phyloP scores from a whole-genome alignment of 2,797 vertebrate genomes.

The Anas flavirostris region DNA sequence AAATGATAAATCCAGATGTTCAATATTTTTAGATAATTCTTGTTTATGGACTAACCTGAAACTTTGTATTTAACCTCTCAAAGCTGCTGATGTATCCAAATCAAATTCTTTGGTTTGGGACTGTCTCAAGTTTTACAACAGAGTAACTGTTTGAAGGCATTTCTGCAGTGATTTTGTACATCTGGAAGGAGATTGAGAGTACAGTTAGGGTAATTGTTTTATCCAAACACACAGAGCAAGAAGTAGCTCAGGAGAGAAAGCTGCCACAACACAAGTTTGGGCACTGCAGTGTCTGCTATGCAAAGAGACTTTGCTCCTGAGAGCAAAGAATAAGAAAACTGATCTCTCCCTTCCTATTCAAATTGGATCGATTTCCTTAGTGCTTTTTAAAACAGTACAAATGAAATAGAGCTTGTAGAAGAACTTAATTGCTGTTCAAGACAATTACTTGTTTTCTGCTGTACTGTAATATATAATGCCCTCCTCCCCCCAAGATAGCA shows the following conservation, averaged over 20 bases:
- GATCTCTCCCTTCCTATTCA: neutral
- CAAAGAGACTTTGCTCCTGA: too few relatives aligned
- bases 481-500: neutral
- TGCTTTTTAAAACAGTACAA: neutral
- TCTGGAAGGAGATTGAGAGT: neutral
- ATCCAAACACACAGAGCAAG: neutral
- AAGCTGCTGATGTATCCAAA: neutral
- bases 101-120: neutral
- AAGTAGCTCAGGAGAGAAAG: neutral
- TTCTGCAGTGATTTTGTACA: neutral
- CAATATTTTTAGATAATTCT: neutral
- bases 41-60: neutral
- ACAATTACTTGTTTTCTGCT: neutral
- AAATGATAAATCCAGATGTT: neutral
- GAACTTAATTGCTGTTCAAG: neutral
- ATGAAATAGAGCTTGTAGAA: neutral
- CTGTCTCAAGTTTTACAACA: neutral
- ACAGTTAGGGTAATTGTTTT: neutral
- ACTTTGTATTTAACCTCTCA: neutral
- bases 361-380: neutral
- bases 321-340: neutral
- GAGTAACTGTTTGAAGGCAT: neutral
- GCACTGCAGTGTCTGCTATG: neutral
- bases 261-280: rapidly evolving
- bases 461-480: neutral